phyloP scores from a whole-genome alignment of 2,113 vertebrate genomes.

The Pionites leucogaster region DNA sequence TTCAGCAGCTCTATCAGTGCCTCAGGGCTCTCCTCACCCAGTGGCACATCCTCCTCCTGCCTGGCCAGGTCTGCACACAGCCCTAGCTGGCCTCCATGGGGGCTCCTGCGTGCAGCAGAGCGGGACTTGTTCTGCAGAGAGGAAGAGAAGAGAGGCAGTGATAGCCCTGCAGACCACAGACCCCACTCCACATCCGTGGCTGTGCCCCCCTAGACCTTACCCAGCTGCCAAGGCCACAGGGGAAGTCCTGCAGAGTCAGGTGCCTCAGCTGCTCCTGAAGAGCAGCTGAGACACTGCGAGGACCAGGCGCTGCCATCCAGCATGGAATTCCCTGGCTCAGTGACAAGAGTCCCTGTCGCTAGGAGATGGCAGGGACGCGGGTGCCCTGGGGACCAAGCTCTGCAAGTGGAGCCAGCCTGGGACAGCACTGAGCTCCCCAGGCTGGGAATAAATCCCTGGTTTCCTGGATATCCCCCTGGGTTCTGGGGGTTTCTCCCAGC shows the following conservation, averaged over 20 bases:
- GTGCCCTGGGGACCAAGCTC: not conserved
- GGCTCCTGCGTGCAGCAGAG: not conserved
- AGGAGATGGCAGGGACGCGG: not conserved
- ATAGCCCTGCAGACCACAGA: not conserved
- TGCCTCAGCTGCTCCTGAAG: constrained; percentile 67
- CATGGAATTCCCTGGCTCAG: not conserved
- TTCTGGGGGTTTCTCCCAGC: not conserved
- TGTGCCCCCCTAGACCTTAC: constrained; percentile 49
- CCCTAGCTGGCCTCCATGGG: not conserved
- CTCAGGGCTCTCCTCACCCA: constrained; percentile 58
- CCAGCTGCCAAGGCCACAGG: constrained; percentile 83
- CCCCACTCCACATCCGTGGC: rapidly evolving
- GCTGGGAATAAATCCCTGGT: not conserved
- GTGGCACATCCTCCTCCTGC: not conserved
- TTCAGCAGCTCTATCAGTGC: constrained; percentile 74
- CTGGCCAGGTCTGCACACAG: not conserved
- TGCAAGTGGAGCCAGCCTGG: not conserved
- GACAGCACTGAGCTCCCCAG: rapidly evolving
- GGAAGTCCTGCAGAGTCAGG: constrained; percentile 81
- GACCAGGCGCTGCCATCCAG: not conserved
- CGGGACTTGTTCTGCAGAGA: constrained; percentile 69
- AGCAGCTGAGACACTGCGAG: constrained; percentile 60
- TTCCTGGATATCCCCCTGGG: not conserved
- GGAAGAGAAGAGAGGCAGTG: not conserved
- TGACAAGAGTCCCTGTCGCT: not conserved